Base-by-base conservation (phyloP, 2,888 invertebrate genomes). In the Oscheius sp. region DNA sequence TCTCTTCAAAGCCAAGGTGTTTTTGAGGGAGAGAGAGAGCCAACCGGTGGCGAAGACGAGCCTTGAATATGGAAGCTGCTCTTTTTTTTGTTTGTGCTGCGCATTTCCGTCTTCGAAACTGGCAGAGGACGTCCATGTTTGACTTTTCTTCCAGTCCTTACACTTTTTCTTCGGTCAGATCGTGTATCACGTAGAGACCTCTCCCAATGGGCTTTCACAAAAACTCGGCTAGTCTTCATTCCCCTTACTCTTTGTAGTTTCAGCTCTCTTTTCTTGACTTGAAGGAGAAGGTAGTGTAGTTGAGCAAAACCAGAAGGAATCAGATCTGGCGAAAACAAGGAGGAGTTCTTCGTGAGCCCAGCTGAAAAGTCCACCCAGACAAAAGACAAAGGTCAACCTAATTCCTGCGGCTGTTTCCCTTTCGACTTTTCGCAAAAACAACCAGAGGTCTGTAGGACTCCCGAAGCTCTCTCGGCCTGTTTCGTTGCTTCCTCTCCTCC, bases 381-480 rank as follows among this genome's bases (percentile, higher is more conserved):
- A 48, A 48, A 48, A 48, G 55, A 55, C 55, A 55, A 55, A 53
- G 20, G 53, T 31, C 53, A 53, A 34, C 55, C 55, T 55, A 34
- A 55, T 55, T 20, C 37, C 27, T 27, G 12, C n/a, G 25, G 48
- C 23, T 53, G 33, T 53, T 53, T 53, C n/a, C 15, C 12, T 33
- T 27, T 53, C 20, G 29, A 31, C 53, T 53, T 53, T 33, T 20
- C 20, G 46, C 12, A 17, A 45, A 45, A 45, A 45, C 46, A 45
- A 20, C 48, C 23, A 17, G n/a, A n/a, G n/a, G n/a, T n/a, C n/a
- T n/a, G n/a, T n/a, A n/a, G n/a, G n/a, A n/a, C n/a, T n/a, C n/a
- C n/a, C n/a, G n/a, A n/a, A n/a, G n/a, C n/a, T n/a, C n/a, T n/a
- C n/a, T n/a, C n/a, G n/a, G n/a, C n/a, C n/a, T n/a, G n/a, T n/a